These are phyloP conservation scores for Anneissia japonica DNA, from an alignment of 35 echinoderm and acorn worm species.

Conservation along the genomic window DNA sequence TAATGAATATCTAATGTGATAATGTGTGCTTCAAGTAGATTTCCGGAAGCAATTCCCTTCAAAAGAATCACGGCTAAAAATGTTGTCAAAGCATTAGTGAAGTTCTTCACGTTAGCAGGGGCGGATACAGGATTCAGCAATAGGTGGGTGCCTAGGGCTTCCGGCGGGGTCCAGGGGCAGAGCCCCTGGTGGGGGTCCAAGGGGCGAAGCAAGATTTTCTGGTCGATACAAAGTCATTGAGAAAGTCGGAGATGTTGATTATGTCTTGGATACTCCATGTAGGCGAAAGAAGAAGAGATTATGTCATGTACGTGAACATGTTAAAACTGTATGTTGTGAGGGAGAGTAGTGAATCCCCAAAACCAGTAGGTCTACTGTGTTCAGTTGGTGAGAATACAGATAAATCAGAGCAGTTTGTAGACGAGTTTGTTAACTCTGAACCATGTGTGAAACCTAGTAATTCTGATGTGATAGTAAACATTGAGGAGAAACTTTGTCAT, in stretches of 20 bases:
- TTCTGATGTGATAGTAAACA: conserved; percentile 2
- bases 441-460: conserved; percentile 2
- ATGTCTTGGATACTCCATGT: neutral
- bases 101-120: neutral
- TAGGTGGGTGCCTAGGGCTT: too few relatives aligned
- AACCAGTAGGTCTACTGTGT: neutral
- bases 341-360: neutral
- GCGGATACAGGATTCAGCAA: too few relatives aligned
- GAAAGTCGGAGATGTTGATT: conserved; percentile 1
- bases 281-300: neutral
- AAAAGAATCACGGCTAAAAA: neutral
- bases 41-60: conserved; percentile 1
- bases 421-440: neutral
- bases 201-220: conserved; percentile 9
- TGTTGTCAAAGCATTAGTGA: conserved; percentile 5
- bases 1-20: conserved; percentile 14
- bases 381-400: neutral
- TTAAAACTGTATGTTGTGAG: neutral
- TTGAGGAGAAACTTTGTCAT: conserved; percentile 7
- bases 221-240: neutral
- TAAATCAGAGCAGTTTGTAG: too few relatives aligned
- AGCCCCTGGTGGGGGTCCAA: too few relatives aligned
- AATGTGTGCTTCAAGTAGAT: neutral
- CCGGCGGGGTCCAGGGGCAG: too few relatives aligned
- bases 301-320: conserved; percentile 32